These are phyloP conservation scores for Zoroaster sp. DNA, from an alignment of 53 echinoderm and acorn worm genomes.

Conservation along the genomic window DNA sequence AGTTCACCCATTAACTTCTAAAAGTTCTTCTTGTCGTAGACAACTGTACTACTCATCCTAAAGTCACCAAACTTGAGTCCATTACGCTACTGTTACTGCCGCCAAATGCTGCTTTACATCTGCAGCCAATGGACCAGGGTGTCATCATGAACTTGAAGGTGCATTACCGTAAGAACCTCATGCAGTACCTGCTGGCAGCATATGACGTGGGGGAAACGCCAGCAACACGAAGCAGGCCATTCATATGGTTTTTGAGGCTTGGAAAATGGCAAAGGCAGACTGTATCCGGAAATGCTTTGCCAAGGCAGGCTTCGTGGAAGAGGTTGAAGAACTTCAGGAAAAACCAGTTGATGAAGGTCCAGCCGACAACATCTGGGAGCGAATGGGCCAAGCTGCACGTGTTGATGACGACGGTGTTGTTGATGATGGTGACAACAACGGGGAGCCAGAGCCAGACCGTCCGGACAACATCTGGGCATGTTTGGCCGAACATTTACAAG, in stretches of 20 bases:
- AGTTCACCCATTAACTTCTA: not conserved
- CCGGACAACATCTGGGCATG: constrained; percentile 22
- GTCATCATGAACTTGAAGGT: constrained; percentile 57
- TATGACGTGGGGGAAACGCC: not conserved
- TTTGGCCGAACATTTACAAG: not conserved
- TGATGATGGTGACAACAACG: not conserved
- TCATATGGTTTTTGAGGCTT: constrained; percentile 13
- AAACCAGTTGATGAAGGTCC: too few species aligned
- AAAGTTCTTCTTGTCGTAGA: constrained; percentile 47
- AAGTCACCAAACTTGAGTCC: not conserved
- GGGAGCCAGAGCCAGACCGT: too few species aligned
- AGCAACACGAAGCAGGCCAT: constrained; percentile 14
- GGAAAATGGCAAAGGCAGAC: not conserved
- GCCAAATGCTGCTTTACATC: constrained; percentile 34
- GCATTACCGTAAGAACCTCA: too few species aligned
- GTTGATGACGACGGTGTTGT: too few species aligned
- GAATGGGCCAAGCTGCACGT: too few species aligned
- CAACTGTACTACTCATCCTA: constrained; percentile 64
- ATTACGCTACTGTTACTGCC: constrained; percentile 32
- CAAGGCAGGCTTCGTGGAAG: constrained; percentile 7
- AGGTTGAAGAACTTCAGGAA: not conserved
- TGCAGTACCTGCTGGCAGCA: too few species aligned
- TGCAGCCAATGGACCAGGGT: constrained; percentile 64
- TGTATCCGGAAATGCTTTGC: constrained; percentile 20
- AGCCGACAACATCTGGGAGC: too few species aligned